These are phyloP conservation scores for Rhagonycha lutea DNA, from an alignment of 2,888 invertebrate species.

Conservation along the genomic window DNA sequence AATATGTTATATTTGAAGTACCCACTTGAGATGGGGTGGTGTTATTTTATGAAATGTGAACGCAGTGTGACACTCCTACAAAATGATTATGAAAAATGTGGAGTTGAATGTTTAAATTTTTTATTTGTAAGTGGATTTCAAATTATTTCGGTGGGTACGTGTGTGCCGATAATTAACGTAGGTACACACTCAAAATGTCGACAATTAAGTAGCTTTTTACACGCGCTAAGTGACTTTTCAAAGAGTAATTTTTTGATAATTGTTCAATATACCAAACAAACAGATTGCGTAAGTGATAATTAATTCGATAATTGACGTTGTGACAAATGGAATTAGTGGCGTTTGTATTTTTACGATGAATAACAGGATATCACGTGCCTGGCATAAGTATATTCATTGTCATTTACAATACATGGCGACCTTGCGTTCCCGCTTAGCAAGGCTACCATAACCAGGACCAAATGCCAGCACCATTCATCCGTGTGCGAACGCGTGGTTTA, in stretches of 20 bases:
- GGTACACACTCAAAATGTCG: not conserved
- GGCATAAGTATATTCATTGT: slow-evolving; percentile 23
- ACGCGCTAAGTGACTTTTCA: slow-evolving; percentile 4
- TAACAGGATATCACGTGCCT: slow-evolving; percentile 30
- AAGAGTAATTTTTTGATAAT: slow-evolving; percentile 12
- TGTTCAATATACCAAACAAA: slow-evolving; percentile 5
- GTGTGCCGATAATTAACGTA: not conserved
- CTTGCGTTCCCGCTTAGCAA: slow-evolving; percentile 26
- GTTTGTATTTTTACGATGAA: slow-evolving; percentile 22
- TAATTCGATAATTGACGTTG: slow-evolving; percentile 19
- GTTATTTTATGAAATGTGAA: not conserved
- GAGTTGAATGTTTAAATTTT: not conserved
- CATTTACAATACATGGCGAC: slow-evolving; percentile 27
- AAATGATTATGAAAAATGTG: not conserved
- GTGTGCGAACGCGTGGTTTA: slow-evolving; percentile 15
- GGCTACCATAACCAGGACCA: slow-evolving; percentile 21
- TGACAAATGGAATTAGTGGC: slow-evolving; percentile 14
- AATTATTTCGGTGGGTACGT: not conserved
- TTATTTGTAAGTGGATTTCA: too few species aligned
- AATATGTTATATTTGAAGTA: not conserved
- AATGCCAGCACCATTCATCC: slow-evolving; percentile 3
- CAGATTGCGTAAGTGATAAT: slow-evolving; percentile 21
- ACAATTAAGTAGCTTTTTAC: not conserved
- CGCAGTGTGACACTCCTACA: not conserved
- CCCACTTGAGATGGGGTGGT: not conserved